These are phyloP conservation scores for Leistus spinibarbis DNA, from an alignment of 2,888 invertebrate genomes.

Conservation along the genomic window DNA sequence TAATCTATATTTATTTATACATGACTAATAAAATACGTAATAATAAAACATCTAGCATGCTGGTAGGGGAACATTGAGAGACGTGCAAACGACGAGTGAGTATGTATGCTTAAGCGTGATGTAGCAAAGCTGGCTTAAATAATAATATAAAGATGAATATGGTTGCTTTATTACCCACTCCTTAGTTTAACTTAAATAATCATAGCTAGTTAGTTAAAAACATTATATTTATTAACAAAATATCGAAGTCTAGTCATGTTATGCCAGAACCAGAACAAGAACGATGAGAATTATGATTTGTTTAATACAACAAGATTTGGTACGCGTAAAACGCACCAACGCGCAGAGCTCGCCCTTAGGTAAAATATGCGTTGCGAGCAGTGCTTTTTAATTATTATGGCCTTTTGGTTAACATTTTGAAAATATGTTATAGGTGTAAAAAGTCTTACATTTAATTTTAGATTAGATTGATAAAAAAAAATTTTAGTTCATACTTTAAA, in stretches of 20 bases:
- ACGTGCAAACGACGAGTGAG: constrained; percentile 17
- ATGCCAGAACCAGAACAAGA: not conserved
- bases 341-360: too few relatives aligned
- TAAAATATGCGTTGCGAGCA: too few relatives aligned
- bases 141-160: constrained; percentile 28
- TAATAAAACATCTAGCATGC: constrained; percentile 16
- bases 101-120: constrained; percentile 33
- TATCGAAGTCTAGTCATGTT: not conserved
- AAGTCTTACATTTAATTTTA: too few relatives aligned
- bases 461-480: too few relatives aligned
- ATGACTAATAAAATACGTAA: not conserved
- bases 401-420: too few relatives aligned
- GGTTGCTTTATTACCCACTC: constrained; percentile 17
- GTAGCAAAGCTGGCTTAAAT: constrained; percentile 33
- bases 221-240: not conserved
- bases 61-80: constrained; percentile 29
- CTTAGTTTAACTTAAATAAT: not conserved
- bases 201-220: not conserved
- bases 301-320: too few relatives aligned
- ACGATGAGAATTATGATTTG: too few relatives aligned
- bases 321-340: too few relatives aligned
- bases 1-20: not conserved
- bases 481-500: too few relatives aligned
- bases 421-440: too few relatives aligned
- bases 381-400: too few relatives aligned